Percentiles rank a stretch among this genome's conserved stretches.
Evolutionary conservation across 2,113 vertebrate genomes (phyloP).

Genomic region (Pygoscelis antarcticus): DNA sequence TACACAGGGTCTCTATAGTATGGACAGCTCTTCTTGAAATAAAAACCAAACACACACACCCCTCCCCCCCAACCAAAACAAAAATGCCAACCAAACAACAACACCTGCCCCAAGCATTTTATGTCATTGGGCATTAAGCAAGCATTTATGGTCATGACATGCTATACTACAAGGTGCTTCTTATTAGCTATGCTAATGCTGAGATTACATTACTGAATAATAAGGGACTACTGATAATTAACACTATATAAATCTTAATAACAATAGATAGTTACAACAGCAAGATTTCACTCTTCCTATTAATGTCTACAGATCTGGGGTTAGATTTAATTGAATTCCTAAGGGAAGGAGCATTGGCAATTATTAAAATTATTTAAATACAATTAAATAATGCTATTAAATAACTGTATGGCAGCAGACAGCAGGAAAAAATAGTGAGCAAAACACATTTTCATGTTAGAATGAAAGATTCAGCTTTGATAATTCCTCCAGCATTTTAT

Average conservation of each 20-base stretch:
- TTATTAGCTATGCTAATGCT: not conserved
- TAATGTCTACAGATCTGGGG: not conserved
- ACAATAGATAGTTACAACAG: not conserved
- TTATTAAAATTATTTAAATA: conserved; percentile 20
- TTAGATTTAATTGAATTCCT: not conserved
- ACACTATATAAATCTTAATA: not conserved
- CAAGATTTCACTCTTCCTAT: not conserved
- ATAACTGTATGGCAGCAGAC: not conserved
- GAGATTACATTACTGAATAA: not conserved
- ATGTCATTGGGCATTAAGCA: not conserved
- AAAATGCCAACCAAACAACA: not conserved
- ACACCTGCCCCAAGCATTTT: not conserved
- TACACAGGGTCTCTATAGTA: fast-evolving
- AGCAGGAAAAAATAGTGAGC: not conserved
- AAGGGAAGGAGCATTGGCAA: not conserved
- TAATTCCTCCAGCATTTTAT: conserved; percentile 57
- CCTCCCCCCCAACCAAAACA: not conserved
- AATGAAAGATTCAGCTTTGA: conserved; percentile 41
- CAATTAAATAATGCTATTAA: not conserved
- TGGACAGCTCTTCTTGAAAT: not conserved
- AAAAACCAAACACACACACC: not conserved
- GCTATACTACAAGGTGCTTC: not conserved
- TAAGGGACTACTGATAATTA: not conserved
- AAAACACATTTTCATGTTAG: not conserved
- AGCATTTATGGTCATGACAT: not conserved